Percentiles rank a stretch among this genome's conserved stretches.
Conservation (phyloP, 1,140 invertebrate species). For the Conus betulinus region DNA sequence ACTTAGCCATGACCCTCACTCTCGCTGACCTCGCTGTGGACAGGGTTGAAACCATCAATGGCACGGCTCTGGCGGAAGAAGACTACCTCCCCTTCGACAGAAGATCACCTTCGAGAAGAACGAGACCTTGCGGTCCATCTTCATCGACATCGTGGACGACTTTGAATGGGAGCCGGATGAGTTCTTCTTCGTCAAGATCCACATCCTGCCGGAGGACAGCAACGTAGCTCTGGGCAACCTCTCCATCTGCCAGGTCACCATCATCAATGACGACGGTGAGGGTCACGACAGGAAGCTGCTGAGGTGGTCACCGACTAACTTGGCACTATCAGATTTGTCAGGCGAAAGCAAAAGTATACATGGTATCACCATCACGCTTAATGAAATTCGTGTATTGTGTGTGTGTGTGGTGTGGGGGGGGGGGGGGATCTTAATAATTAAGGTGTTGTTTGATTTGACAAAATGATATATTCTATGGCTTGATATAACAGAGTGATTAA, state of each 20-base stretch:
- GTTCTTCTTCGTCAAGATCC: slow-evolving; percentile 81
- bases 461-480: no score
- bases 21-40: slow-evolving; percentile 13
- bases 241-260: slow-evolving; percentile 82
- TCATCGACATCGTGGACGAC: slow-evolving; percentile 81
- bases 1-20: not conserved
- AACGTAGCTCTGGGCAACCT: slow-evolving; percentile 77
- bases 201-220: slow-evolving; percentile 65
- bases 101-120: slow-evolving; percentile 79
- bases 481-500: no score
- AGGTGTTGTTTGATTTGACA: no score
- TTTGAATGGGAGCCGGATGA: slow-evolving; percentile 83
- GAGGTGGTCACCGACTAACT: no score
- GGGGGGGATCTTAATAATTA: no score
- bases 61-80: slow-evolving; percentile 79
- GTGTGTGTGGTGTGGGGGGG: no score
- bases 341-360: no score
- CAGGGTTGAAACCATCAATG: slow-evolving; percentile 82
- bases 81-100: slow-evolving; percentile 81
- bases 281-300: not conserved
- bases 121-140: slow-evolving; percentile 79
- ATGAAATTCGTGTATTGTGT: no score
- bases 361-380: no score
- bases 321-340: no score
- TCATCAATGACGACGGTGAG: slow-evolving; percentile 83